Percentiles rank a stretch among this genome's conserved stretches.
These are phyloP conservation scores for Ecliptopera silaceata DNA, from an alignment of 2,888 invertebrate genomes.

Conservation along the genomic window DNA sequence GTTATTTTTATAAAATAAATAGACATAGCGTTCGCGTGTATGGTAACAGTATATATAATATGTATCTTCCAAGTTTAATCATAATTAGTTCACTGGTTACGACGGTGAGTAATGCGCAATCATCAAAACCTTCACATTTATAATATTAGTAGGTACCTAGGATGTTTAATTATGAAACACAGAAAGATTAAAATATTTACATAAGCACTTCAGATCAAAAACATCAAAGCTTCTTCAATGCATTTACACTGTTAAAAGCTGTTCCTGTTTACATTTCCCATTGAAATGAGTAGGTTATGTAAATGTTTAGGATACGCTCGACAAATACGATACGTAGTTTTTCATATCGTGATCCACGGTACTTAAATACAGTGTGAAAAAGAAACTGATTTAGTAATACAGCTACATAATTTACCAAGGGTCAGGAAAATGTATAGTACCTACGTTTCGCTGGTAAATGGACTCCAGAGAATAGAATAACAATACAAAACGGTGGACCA, in stretches of 20 bases:
- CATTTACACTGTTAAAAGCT: slow-evolving; percentile 5
- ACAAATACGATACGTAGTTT: background rate
- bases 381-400: slow-evolving; percentile 51
- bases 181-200: background rate
- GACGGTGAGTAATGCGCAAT: too few species aligned
- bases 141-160: too few species aligned
- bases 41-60: too few species aligned
- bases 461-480: slow-evolving; percentile 12
- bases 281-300: slow-evolving; percentile 5
- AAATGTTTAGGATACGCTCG: slow-evolving; percentile 22
- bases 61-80: too few species aligned
- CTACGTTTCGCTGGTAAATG: slow-evolving; percentile 43
- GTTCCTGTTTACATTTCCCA: slow-evolving; percentile 12
- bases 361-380: background rate
- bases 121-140: too few species aligned
- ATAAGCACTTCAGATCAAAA: slow-evolving; percentile 1
- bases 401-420: slow-evolving; percentile 57
- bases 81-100: too few species aligned
- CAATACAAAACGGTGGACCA: slow-evolving; percentile 22
- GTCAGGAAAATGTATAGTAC: slow-evolving; percentile 55
- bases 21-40: too few species aligned
- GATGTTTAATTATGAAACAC: background rate
- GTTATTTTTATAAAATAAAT: too few species aligned
- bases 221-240: slow-evolving; percentile 25
- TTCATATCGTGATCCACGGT: background rate